Evolutionary conservation across 2,888 invertebrate genomes (phyloP).

Genomic region (Tiliacea citrago): DNA sequence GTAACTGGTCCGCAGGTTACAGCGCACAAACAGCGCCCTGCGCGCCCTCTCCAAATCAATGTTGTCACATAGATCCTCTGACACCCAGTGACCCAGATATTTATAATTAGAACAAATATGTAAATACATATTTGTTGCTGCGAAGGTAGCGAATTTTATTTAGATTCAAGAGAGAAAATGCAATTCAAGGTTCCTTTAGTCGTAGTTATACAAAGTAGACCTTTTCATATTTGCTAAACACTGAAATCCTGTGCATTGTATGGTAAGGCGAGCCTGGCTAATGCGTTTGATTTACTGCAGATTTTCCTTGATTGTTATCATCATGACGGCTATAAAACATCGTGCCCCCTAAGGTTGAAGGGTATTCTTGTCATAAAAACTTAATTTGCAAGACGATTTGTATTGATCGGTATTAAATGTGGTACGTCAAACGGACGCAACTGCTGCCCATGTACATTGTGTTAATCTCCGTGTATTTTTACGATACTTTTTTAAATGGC

Average conservation of each 20-base stretch:
- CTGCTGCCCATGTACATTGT: background rate
- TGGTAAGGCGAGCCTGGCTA: constrained; percentile 7
- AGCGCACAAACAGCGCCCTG: no score
- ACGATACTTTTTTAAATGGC: constrained; percentile 4
- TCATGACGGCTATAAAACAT: constrained; percentile 3
- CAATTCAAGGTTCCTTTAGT: background rate
- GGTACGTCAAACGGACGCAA: background rate
- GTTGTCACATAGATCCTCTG: no score
- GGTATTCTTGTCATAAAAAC: constrained; percentile 10
- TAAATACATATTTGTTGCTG: no score
- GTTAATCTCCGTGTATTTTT: background rate
- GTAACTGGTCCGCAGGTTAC: no score
- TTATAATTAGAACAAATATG: no score
- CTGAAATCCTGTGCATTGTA: constrained; percentile 19
- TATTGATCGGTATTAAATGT: constrained; percentile 25
- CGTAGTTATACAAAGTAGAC: background rate
- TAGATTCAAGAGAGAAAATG: constrained; percentile 2
- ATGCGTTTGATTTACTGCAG: constrained; percentile 17
- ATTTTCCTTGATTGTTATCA: constrained; percentile 40
- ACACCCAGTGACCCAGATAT: no score
- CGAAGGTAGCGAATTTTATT: no score
- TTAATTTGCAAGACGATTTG: constrained; percentile 8
- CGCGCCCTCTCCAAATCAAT: no score
- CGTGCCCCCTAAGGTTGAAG: background rate
- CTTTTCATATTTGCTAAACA: constrained; percentile 5